Evolutionary conservation across 2,888 invertebrate genomes (phyloP), one percentile per base, ranked within the genome.

Genomic region (Drosophila diplacantha): DNA sequence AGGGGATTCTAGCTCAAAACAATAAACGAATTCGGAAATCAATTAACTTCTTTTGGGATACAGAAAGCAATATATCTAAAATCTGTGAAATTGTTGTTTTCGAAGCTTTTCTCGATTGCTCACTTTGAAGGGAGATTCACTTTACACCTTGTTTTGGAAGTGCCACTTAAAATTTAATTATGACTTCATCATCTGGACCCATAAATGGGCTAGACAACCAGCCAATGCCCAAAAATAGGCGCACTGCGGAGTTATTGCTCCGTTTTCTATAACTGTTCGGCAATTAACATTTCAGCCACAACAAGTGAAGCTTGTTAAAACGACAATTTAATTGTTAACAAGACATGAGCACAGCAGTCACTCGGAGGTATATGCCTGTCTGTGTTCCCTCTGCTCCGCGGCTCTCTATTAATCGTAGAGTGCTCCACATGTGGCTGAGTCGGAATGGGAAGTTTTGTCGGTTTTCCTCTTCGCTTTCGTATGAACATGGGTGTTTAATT

Each of bases 301-400:
- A 49, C 54, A 73, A 83, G 80, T 83, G 74, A 71, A 69, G 85
- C 84, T 82, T 80, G 84, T 82, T 83, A 82, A 85, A 83, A 86
- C 84, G 85, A 85, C 85, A 86, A 85, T 86, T 86, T 85, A 85
- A 86, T 84, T 85, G 85, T 81, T 74, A 78, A 72, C 73, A 74
- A 76, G 73, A 72, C 77, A 75, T 73, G 73, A 68, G 73, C 71
- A 63, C 66, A 61, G 65, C 41, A 44, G 43, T 46, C 49, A 55
- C 47, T 46, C 39, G 39, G 32, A 18, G 34, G 12, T 49, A 29
- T 29, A 26, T 43, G 38, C 41, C 44, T 18, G 37, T 26, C 24
- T 43, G 16, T 20, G 14, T 6, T 20, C 9, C 46, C 31, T n/a
- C 44, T 44, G 7, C 24, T 7, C 44, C 44, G 16, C 41, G 11